A percentile compares a stretch with the other conserved stretches of the same genome.
Conservation (phyloP, 2,113 vertebrate genomes). For the Colistium nudipinnis region DNA sequence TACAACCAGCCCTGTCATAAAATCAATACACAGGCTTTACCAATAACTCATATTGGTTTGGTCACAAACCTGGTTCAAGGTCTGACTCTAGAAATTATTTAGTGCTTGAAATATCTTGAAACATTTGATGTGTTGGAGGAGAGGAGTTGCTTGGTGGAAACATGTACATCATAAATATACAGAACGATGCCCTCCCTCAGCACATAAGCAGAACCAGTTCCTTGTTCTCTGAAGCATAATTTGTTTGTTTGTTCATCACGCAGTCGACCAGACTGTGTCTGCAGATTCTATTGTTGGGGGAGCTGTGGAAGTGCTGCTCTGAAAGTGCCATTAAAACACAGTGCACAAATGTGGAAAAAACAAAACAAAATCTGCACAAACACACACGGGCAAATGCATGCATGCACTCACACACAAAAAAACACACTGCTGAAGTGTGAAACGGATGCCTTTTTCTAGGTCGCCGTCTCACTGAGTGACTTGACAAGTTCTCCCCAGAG, state of each 20-base stretch:
- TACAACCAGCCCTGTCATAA: slow-evolving; percentile 66
- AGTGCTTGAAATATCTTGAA: slow-evolving; percentile 39
- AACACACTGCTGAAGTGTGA: slow-evolving; percentile 27
- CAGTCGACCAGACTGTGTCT: slow-evolving; percentile 15
- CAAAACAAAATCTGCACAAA: slow-evolving; percentile 58
- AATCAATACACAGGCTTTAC: slow-evolving; percentile 69
- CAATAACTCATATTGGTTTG: slow-evolving; percentile 61
- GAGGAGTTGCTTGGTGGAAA: not conserved
- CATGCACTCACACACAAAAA: slow-evolving; percentile 18
- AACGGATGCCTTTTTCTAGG: slow-evolving; percentile 66
- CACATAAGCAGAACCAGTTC: slow-evolving; percentile 25
- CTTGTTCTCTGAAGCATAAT: slow-evolving; percentile 30
- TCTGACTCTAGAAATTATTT: slow-evolving; percentile 52
- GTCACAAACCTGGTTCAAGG: slow-evolving; percentile 57
- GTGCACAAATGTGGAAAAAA: slow-evolving; percentile 63
- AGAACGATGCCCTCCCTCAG: not conserved
- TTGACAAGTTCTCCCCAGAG: slow-evolving; percentile 55
- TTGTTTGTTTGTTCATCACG: slow-evolving; percentile 41
- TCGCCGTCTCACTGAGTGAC: slow-evolving; percentile 59
- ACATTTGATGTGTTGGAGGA: not conserved
- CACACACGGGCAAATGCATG: slow-evolving; percentile 2
- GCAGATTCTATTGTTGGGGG: slow-evolving; percentile 59
- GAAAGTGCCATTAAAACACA: slow-evolving; percentile 40
- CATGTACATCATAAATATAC: slow-evolving; percentile 12
- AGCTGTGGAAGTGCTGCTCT: slow-evolving; percentile 46